Evolutionary conservation across 2,888 invertebrate genomes (phyloP).

Genomic region (Drosophila picticornis): DNA sequence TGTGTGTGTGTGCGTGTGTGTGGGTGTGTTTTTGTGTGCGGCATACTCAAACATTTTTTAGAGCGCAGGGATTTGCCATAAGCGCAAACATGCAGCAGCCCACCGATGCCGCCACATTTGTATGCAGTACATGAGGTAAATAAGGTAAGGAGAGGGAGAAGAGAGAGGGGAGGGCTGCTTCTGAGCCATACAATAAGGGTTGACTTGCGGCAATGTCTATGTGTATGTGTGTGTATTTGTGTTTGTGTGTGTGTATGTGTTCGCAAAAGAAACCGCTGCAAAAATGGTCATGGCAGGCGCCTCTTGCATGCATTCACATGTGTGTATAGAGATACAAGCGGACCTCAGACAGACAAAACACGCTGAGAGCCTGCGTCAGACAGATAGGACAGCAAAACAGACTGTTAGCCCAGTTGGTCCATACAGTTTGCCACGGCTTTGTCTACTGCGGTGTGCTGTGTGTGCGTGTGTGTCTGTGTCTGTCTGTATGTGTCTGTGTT

Average conservation of each 20-base stretch:
- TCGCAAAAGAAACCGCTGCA: slow-evolving; percentile 54
- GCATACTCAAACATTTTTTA: slow-evolving; percentile 78
- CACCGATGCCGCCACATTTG: slow-evolving; percentile 51
- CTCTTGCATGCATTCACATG: slow-evolving; percentile 21
- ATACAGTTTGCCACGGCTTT: slow-evolving; percentile 60
- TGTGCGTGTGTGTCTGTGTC: background rate
- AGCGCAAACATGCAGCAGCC: slow-evolving; percentile 70
- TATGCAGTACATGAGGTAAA: slow-evolving; percentile 39
- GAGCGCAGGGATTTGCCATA: slow-evolving; percentile 78
- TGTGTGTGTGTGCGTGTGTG: background rate
- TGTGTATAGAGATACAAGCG: slow-evolving; percentile 37
- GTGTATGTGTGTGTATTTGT: slow-evolving; percentile 18
- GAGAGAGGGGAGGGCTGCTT: background rate
- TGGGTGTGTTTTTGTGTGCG: slow-evolving; percentile 5
- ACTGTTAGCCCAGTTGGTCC: slow-evolving; percentile 60
- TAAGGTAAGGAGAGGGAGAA: background rate
- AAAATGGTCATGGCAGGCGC: slow-evolving; percentile 72
- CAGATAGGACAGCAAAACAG: slow-evolving; percentile 30
- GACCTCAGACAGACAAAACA: slow-evolving; percentile 49
- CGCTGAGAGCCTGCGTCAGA: slow-evolving; percentile 37
- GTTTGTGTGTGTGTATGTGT: background rate
- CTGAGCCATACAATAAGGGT: slow-evolving; percentile 42
- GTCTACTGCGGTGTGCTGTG: slow-evolving; percentile 43
- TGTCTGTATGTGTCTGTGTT: slow-evolving; percentile 13
- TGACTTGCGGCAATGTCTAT: slow-evolving; percentile 32